Percentiles rank a stretch among this genome's conserved stretches.
These are phyloP conservation scores for Sebastes nivosus DNA, from an alignment of 2,797 vertebrate genomes.

Conservation along the genomic window DNA sequence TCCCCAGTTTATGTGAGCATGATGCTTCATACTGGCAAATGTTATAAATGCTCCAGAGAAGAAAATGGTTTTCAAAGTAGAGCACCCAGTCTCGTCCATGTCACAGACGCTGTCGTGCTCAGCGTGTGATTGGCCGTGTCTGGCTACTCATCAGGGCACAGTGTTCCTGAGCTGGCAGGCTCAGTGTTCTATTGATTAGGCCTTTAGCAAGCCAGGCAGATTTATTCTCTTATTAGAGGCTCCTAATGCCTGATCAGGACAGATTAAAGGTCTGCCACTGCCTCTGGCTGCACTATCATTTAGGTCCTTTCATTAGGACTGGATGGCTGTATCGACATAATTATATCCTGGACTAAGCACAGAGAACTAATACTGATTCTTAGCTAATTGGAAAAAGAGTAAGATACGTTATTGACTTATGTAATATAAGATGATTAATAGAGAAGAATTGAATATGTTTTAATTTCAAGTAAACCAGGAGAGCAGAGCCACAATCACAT, in stretches of 20 bases:
- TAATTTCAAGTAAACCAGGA: conserved; percentile 13
- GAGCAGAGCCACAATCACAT: conserved; percentile 5
- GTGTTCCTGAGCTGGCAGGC: conserved; percentile 45
- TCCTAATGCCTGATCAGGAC: conserved; percentile 76
- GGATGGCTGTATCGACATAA: conserved; percentile 58
- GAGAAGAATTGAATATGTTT: conserved; percentile 26
- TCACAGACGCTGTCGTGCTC: not conserved
- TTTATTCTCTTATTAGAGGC: conserved; percentile 82
- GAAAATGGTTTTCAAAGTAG: conserved; percentile 2
- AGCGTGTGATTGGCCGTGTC: conserved; percentile 28
- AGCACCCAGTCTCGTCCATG: conserved; percentile 3
- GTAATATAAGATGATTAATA: conserved; percentile 10
- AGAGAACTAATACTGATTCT: conserved; percentile 7
- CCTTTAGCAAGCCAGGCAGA: conserved; percentile 63
- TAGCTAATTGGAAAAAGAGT: not conserved
- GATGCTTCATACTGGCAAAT: not conserved
- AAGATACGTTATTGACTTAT: not conserved
- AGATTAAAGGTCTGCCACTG: conserved; percentile 74
- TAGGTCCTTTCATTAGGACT: conserved; percentile 72
- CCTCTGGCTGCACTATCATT: conserved; percentile 73
- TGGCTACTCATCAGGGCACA: conserved; percentile 56
- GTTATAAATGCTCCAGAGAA: not conserved
- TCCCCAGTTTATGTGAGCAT: not conserved
- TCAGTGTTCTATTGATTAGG: conserved; percentile 81
- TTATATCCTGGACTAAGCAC: conserved; percentile 46